Percentiles rank a stretch among this genome's conserved stretches.
These are phyloP conservation scores for Helleia helle DNA, from an alignment of 2,888 invertebrate species.

Conservation along the genomic window DNA sequence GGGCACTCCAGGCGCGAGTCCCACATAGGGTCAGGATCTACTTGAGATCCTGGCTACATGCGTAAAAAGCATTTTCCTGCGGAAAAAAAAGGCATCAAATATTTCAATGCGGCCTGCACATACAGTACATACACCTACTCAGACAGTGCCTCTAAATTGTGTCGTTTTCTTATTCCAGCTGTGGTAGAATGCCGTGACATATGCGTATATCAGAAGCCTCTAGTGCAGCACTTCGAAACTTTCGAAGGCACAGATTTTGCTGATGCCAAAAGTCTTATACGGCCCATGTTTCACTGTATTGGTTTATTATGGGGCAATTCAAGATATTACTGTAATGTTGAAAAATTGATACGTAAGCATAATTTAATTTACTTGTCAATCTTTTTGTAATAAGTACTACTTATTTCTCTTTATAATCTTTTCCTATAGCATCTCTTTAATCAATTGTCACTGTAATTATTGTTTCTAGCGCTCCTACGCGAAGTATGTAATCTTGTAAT, in stretches of 20 bases:
- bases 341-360: slow-evolving; percentile 61
- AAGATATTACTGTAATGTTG: slow-evolving; percentile 79
- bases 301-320: slow-evolving; percentile 91
- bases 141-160: too few relatives aligned
- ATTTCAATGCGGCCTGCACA: too few relatives aligned
- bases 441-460: neutral
- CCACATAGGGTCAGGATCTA: too few relatives aligned
- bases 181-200: slow-evolving; percentile 90
- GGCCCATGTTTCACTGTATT: slow-evolving; percentile 84
- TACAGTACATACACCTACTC: too few relatives aligned
- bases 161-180: slow-evolving; percentile 59
- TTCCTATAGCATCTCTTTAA: too few relatives aligned
- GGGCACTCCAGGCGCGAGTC: too few relatives aligned
- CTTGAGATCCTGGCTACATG: too few relatives aligned
- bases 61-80: too few relatives aligned
- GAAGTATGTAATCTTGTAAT: slow-evolving; percentile 89
- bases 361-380: neutral
- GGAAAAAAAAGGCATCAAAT: too few relatives aligned
- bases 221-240: slow-evolving; percentile 78
- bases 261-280: slow-evolving; percentile 73
- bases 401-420: too few relatives aligned
- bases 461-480: slow-evolving; percentile 75
- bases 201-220: slow-evolving; percentile 82
- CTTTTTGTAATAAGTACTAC: neutral
- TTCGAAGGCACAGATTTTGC: slow-evolving; percentile 82